A percentile compares a stretch with the other conserved stretches of the same genome.
Evolutionary conservation across 2,888 invertebrate genomes (phyloP).

Genomic region (Tipula confusa): DNA sequence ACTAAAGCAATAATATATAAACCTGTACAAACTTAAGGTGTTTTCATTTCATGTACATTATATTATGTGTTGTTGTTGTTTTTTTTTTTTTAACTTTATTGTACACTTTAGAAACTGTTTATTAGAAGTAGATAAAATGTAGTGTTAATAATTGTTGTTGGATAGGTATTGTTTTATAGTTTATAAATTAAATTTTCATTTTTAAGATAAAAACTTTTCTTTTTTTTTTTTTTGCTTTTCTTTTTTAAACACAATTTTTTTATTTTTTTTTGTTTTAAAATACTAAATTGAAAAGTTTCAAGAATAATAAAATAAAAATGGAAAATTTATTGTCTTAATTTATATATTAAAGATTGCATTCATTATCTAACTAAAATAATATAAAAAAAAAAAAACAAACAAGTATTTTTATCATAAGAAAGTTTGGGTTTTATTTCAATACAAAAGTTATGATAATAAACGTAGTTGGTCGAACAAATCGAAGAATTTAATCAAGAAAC

Average conservation of each 20-base stretch:
- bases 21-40: background rate
- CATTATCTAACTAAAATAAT: background rate
- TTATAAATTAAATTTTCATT: background rate
- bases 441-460: background rate
- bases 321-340: background rate
- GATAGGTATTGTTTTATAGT: conserved; percentile 25
- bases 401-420: background rate
- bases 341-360: background rate
- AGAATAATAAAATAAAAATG: background rate
- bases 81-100: background rate
- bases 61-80: background rate
- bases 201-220: background rate
- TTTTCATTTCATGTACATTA: background rate
- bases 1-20: background rate
- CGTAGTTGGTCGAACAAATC: no score
- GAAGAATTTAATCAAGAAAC: no score
- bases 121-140: conserved; percentile 20
- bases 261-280: background rate
- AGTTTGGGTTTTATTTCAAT: background rate
- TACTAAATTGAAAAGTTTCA: background rate
- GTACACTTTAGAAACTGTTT: conserved; percentile 7
- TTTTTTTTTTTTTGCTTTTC: no score
- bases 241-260: background rate
- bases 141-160: background rate
- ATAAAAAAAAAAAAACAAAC: no score